These are phyloP conservation scores for Scolanthus callimorphus DNA, from an alignment of 92 coral and sea anemone genomes.

Conservation along the genomic window DNA sequence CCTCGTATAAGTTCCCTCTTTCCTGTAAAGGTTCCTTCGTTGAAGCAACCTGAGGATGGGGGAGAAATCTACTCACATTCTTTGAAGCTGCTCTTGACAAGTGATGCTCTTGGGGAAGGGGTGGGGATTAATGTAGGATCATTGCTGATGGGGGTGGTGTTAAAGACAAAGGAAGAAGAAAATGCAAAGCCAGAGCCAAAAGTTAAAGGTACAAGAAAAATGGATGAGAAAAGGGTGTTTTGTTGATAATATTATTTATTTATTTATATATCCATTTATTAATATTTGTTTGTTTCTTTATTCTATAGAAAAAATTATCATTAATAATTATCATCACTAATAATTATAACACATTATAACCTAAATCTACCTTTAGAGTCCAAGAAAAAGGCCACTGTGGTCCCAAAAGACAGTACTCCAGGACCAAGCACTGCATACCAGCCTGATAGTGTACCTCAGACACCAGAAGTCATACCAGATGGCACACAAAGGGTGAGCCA, in stretches of 20 bases:
- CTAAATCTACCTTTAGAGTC: not conserved
- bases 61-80: slow-evolving; percentile 37
- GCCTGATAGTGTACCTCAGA: slow-evolving; percentile 2
- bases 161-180: not conserved
- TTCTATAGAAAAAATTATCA: not conserved
- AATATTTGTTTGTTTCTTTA: not conserved
- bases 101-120: slow-evolving; percentile 34
- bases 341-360: too few relatives aligned
- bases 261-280: too few relatives aligned
- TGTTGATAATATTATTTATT: too few relatives aligned
- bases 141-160: slow-evolving; percentile 10
- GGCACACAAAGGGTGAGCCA: not conserved
- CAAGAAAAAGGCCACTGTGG: not conserved
- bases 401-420: slow-evolving; percentile 2
- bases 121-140: slow-evolving; percentile 40
- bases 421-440: slow-evolving; percentile 7
- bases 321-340: not conserved
- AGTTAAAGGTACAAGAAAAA: not conserved
- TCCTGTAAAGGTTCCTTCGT: slow-evolving; percentile 14
- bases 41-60: slow-evolving; percentile 14
- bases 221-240: not conserved
- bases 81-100: slow-evolving; percentile 46
- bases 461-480: not conserved
- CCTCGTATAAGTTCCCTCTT: slow-evolving; percentile 45
- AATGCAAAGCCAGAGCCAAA: not conserved